A percentile compares a stretch with the other conserved stretches of the same genome.
phyloP scores from a whole-genome alignment of 2,797 vertebrate species.

The Dendrocincla fuliginosa region DNA sequence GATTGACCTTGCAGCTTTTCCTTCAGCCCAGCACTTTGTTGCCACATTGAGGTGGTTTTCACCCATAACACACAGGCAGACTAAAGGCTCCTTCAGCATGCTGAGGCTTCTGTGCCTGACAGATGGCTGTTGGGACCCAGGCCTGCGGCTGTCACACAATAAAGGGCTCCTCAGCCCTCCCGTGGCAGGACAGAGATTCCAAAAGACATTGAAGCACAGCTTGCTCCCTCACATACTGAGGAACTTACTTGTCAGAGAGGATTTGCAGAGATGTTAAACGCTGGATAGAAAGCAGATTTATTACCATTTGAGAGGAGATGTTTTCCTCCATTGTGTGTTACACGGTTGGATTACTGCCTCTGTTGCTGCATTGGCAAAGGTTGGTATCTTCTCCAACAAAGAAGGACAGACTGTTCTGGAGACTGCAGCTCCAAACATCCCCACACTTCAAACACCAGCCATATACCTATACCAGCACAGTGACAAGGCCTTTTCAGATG shows the following conservation, averaged over 20 bases:
- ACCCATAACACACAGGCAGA: rapidly evolving
- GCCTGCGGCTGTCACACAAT: rapidly evolving
- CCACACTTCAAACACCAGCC: neutral
- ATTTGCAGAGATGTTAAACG: neutral
- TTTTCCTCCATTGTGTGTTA: neutral
- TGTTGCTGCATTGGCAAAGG: neutral
- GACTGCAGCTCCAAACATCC: neutral
- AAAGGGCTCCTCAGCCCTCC: neutral
- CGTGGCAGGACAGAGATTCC: neutral
- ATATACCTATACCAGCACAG: neutral
- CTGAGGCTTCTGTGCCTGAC: neutral
- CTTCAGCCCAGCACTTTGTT: neutral
- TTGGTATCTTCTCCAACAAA: neutral
- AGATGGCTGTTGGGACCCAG: neutral
- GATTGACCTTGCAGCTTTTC: neutral
- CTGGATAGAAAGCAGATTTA: neutral
- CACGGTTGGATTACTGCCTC: neutral
- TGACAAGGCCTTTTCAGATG: neutral
- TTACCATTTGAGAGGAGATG: neutral
- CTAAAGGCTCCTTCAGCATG: rapidly evolving
- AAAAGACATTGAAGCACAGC: neutral
- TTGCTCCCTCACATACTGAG: neutral
- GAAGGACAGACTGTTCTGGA: neutral
- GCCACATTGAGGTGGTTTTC: neutral
- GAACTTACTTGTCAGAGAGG: neutral